Evolutionary conservation across 2,113 vertebrate species (phyloP).

Genomic region (Actenoides lindsayi): DNA sequence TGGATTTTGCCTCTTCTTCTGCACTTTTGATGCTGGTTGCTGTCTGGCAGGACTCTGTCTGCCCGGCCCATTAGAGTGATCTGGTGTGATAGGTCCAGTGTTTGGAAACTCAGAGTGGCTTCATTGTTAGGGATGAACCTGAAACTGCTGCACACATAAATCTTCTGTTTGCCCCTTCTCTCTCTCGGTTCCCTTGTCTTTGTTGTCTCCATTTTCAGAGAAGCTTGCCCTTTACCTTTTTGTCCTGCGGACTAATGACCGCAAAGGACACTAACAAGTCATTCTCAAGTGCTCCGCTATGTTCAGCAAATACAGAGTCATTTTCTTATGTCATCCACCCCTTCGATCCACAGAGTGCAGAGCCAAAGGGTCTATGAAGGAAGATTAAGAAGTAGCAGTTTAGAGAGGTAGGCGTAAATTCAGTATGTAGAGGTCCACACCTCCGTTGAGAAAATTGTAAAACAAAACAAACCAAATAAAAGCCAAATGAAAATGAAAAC

Average conservation of each 20-base stretch:
- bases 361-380: not conserved
- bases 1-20: not conserved
- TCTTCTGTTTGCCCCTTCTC: not conserved
- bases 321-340: not conserved
- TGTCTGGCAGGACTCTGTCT: not conserved
- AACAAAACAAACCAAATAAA: not conserved
- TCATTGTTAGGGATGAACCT: not conserved
- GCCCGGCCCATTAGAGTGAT: not conserved
- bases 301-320: not conserved
- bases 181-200: not conserved
- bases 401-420: not conserved
- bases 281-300: not conserved
- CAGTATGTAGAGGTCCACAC: rapidly evolving
- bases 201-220: not conserved
- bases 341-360: not conserved
- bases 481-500: not conserved
- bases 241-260: not conserved
- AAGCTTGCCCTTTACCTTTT: not conserved
- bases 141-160: not conserved
- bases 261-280: not conserved
- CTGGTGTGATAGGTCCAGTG: not conserved
- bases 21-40: not conserved
- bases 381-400: not conserved
- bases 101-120: not conserved
- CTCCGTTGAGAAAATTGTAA: not conserved